Conservation (phyloP, 1,140 invertebrate species). For the Drosophila parvula region DNA sequence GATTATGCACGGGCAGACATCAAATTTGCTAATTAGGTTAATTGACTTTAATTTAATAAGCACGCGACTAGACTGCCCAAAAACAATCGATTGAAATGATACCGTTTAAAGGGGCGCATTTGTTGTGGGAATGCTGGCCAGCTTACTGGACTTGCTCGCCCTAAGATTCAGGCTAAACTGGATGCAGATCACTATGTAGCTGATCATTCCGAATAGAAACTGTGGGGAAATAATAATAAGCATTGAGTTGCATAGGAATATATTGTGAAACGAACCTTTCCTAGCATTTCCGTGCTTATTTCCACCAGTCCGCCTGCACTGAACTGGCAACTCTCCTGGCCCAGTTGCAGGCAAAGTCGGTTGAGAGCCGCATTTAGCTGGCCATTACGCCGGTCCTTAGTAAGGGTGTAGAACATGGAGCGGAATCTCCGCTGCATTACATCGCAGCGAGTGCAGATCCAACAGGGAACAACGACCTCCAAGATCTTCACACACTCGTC, state of each 20-base stretch:
- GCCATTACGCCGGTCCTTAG: conserved; percentile 32
- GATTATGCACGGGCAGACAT: conserved; percentile 63
- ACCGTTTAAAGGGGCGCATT: conserved; percentile 12
- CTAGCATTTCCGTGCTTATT: conserved; percentile 57
- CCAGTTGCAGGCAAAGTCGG: conserved; percentile 42
- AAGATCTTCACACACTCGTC: conserved; percentile 51
- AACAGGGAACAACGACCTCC: conserved; percentile 45
- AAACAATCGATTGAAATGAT: conserved; percentile 2
- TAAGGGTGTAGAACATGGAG: conserved; percentile 34
- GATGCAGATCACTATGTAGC: conserved; percentile 64
- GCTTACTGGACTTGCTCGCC: conserved; percentile 11
- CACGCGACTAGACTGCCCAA: conserved; percentile 29
- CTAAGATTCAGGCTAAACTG: conserved; percentile 58
- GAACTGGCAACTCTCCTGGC: conserved; percentile 53
- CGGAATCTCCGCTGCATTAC: conserved; percentile 39
- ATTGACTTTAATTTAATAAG: conserved; percentile 74
- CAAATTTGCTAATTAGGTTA: conserved; percentile 70
- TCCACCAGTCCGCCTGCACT: conserved; percentile 58
- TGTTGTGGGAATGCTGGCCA: background rate
- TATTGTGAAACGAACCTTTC: conserved; percentile 44
- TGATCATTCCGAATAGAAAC: conserved; percentile 64
- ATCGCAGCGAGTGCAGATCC: conserved; percentile 53
- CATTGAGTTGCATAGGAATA: accelerated
- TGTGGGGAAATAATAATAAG: background rate
- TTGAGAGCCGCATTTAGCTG: conserved; percentile 47